Evolutionary conservation across 2,888 invertebrate species (phyloP), one percentile per base, ranked within the genome.

Genomic region (Microctonus hyperodae): DNA sequence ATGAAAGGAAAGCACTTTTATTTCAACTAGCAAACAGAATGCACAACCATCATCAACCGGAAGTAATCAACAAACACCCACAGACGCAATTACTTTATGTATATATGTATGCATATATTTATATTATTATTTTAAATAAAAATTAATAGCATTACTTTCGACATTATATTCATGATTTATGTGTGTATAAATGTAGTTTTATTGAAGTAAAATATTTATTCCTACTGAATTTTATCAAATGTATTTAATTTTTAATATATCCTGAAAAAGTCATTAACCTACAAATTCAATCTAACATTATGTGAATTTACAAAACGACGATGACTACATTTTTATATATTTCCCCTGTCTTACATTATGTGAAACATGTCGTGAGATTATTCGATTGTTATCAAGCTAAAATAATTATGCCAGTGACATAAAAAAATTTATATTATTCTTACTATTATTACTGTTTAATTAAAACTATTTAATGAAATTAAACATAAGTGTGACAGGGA

Each of bases 351-450:
- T 64, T 33, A 33, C 28, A n/a, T n/a, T 67, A 56, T 70, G 70
- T 40, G 69, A 70, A 70, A 55, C 59, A 57, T 70, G 69, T 62
- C 70, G 70, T 70, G 70, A 65, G 70, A 70, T 70, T 55, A 44
- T n/a, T 57, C 35, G 57, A 64, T 64, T 57, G 48, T 64, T 48
- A 57, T 64, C 50, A 23, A 57, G 64, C 35, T n/a, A 33, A 9
- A 9, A 33, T 40, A 5, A 48, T 33, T 33, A 23, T 23, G 53
- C 16, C 16, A 23, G 53, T 53, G 28, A 25, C 53, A 23, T n/a
- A 28, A 11, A 11, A n/a, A 11, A 25, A 53, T 7, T 25, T 3
- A 53, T 25, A 53, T n/a, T 23, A 1, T 44, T 44, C 5, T 3
- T 44, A 5, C 7, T 44, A 44, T 44, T 44, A 44, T 16, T 16